Evolutionary conservation across 1,140 invertebrate genomes (phyloP), one percentile per base, ranked within the genome.

Genomic region (Drosophila miranda): DNA sequence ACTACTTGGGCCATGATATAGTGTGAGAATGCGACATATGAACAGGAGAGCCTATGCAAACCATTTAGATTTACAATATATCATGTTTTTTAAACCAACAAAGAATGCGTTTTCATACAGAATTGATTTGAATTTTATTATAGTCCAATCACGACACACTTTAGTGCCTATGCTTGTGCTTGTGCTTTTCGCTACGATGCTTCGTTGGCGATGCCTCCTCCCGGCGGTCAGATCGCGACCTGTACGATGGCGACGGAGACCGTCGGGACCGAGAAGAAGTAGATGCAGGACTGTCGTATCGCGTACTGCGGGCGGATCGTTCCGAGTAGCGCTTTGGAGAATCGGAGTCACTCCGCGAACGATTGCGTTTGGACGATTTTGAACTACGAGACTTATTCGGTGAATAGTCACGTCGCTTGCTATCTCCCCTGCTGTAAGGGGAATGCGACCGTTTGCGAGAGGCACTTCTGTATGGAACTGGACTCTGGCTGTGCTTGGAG

Each of bases 111-210:
- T 71, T 67, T 68, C 26, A 49, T 55, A 26, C 42, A 21, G n/a
- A 26, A 23, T 62, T 13, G 6, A 30, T 8, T 9, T 34, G 43
- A 23, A 28, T 41, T 56, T 14, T 52, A 38, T 42, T 38, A 28
- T 23, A n/a, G n/a, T 3, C 13, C 16, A 43, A 11, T 14, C 1
- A 28, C 19, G 2, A 1, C 2, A 16, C 30, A 57, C 46, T 34
- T 43, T 68, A 91, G 53, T 91, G 78, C 23, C 81, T 75, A 45
- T 91, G 86, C 52, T 86, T 89, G 45, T 77, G 82, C 52, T 89
- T 89, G 48, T 90, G 74, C 43, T 87, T 88, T 2, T 89, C 89
- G 23, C 52, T 49, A 8, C 86, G 75, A 42, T 80, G 72, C 38
- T 75, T 75, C 0, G 56, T 14, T 8, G 83, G 73, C 2, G 88